Percentiles rank a stretch among this genome's conserved stretches.
Evolutionary conservation across 2,797 vertebrate species (phyloP).

Genomic region (Anabacerthia variegaticeps): DNA sequence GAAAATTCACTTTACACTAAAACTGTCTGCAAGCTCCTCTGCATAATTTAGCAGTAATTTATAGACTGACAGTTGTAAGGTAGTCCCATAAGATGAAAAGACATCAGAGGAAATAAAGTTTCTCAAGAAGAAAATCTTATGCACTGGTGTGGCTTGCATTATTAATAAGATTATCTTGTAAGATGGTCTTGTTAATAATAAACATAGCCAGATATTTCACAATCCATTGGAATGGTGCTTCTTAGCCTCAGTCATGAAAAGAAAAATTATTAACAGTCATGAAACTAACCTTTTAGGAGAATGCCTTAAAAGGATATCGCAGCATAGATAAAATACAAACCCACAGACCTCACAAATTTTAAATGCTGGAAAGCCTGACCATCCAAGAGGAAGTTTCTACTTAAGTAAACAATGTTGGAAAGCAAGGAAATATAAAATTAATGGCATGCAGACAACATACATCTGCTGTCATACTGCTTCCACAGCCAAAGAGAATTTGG

Average conservation of each 20-base stretch:
- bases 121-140: conserved; percentile 4
- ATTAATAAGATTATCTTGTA: neutral
- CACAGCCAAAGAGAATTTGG: neutral
- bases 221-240: neutral
- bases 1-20: neutral
- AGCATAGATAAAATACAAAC: neutral
- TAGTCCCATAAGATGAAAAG: neutral
- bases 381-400: conserved; percentile 26
- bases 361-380: neutral
- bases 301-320: neutral
- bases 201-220: conserved; percentile 40
- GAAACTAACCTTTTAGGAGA: neutral
- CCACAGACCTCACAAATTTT: neutral
- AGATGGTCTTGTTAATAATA: conserved; percentile 35
- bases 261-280: conserved; percentile 5
- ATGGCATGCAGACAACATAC: neutral
- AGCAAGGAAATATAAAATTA: conserved; percentile 9
- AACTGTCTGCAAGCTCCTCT: neutral
- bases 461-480: neutral
- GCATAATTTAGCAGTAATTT: conserved; percentile 3
- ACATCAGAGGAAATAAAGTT: neutral
- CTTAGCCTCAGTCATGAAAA: neutral
- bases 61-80: neutral
- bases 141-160: neutral
- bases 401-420: conserved; percentile 7